Evolutionary conservation across 2,797 vertebrate genomes (phyloP).

Genomic region (Prunella strophiata): DNA sequence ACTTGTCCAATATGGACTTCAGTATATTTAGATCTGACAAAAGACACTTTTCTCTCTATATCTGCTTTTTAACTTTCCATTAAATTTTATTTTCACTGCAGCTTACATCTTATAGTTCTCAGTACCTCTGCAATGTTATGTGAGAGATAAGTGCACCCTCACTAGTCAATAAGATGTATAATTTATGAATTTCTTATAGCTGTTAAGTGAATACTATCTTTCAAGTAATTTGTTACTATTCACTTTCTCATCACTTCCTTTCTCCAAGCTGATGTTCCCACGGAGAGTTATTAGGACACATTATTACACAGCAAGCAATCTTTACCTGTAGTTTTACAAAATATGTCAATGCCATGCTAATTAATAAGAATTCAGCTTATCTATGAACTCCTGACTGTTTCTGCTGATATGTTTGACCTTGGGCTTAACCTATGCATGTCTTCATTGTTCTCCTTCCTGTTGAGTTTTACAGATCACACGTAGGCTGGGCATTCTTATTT

Average conservation of each 20-base stretch:
- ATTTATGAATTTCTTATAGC: background rate
- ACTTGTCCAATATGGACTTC: background rate
- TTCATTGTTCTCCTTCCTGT: background rate
- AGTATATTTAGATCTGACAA: background rate
- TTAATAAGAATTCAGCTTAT: background rate
- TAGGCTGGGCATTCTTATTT: background rate
- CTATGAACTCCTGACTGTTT: background rate
- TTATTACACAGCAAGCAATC: background rate
- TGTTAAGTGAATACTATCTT: background rate
- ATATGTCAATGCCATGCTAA: background rate
- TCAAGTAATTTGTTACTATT: background rate
- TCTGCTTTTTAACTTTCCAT: background rate
- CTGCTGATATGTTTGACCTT: background rate
- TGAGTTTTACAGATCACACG: background rate
- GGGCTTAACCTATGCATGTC: background rate
- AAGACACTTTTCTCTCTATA: background rate
- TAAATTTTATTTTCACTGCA: background rate
- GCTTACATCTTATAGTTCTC: background rate
- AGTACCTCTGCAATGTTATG: background rate
- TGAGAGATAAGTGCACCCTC: background rate
- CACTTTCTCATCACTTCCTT: background rate
- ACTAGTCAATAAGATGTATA: background rate
- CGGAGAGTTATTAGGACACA: constrained; percentile 10
- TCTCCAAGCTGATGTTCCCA: constrained; percentile 11
- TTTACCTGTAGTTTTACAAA: constrained; percentile 32